Base-by-base conservation (phyloP, 2,113 vertebrate species). In the Microcebus murinus region DNA sequence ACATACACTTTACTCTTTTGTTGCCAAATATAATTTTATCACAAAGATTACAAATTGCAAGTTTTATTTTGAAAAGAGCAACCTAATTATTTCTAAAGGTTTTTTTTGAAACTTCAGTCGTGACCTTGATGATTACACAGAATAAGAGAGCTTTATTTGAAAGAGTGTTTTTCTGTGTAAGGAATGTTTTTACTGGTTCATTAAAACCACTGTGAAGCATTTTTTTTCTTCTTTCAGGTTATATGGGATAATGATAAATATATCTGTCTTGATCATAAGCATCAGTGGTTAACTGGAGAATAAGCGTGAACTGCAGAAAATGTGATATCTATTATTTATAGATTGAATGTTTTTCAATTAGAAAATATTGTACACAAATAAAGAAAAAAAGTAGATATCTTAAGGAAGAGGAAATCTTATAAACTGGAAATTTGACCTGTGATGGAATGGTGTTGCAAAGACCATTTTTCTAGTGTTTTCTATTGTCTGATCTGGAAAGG, bases 51-150 rank as follows among this genome's bases (percentile, higher is more conserved):
- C 86, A 67, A 83, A 70, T 15, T n/a, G 8, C 57, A 74, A 67
- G 4, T 52, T 94, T 94, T 73, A 31, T 92, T 94, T 96, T 77
- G 42, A 74, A 82, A 93, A 95, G 52, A 63, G 67, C 42, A 93
- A 82, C 34, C 45, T 85, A 95, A 77, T 95, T 93, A 77, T 92
- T 97, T 91, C 15, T 93, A 94, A 96, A 81, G 39, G 9, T 74
- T 63, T 95, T 95, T 95, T n/a, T 27, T 20, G 14, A 81, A 92
- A 55, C 14, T 3, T 3, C 6, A 6, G 2, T 71, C 25, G 45
- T 89, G 73, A 95, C 55, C 25, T 61, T 92, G 42, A 31, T 84
- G n/a, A 86, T 68, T 82, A 61, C 12, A 76, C 6, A 36, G 50
- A 73, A 87, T 63, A 52, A 74, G 29, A 95, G 83, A 87, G 61